phyloP scores from a whole-genome alignment of 2,888 invertebrate species.

The Scaptodrosophila latifasciaeformis region DNA sequence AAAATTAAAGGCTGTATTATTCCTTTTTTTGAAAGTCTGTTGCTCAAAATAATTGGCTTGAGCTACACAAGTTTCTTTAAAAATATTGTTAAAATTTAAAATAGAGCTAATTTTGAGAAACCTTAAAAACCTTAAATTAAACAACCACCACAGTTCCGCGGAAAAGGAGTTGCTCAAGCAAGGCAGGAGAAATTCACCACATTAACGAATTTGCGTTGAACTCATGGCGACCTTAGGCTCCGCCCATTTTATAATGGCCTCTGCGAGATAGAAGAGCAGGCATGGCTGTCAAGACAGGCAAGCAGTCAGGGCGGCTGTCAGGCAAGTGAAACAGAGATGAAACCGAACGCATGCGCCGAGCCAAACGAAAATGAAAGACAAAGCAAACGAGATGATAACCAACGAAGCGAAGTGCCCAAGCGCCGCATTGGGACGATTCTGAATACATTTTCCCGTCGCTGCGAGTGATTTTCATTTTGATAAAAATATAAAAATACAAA shows the following conservation, averaged over 20 bases:
- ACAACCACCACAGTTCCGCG: too few relatives aligned
- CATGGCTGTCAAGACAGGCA: too few relatives aligned
- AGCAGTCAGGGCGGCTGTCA: too few relatives aligned
- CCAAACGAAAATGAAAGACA: conserved; percentile 33
- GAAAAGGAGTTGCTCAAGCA: neutral
- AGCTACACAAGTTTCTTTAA: too few relatives aligned
- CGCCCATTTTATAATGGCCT: conserved; percentile 74
- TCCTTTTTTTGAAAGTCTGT: too few relatives aligned
- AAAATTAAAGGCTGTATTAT: too few relatives aligned
- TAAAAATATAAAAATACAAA: conserved; percentile 63
- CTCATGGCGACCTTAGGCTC: conserved; percentile 54
- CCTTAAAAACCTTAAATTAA: too few relatives aligned
- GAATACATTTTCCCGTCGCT: conserved; percentile 46
- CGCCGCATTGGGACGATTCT: conserved; percentile 7
- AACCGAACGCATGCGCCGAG: conserved; percentile 51
- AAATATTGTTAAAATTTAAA: too few relatives aligned
- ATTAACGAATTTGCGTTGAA: conserved; percentile 32
- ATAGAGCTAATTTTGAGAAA: too few relatives aligned
- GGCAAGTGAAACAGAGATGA: conserved; percentile 1
- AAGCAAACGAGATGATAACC: conserved; percentile 28
- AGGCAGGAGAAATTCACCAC: conserved; percentile 55
- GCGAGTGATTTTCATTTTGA: conserved; percentile 55
- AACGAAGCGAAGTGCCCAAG: conserved; percentile 8
- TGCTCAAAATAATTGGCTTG: too few relatives aligned
- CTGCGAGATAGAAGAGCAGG: conserved; percentile 37